Evolutionary conservation across 2,797 vertebrate genomes (phyloP).

Genomic region (Karalla daura): DNA sequence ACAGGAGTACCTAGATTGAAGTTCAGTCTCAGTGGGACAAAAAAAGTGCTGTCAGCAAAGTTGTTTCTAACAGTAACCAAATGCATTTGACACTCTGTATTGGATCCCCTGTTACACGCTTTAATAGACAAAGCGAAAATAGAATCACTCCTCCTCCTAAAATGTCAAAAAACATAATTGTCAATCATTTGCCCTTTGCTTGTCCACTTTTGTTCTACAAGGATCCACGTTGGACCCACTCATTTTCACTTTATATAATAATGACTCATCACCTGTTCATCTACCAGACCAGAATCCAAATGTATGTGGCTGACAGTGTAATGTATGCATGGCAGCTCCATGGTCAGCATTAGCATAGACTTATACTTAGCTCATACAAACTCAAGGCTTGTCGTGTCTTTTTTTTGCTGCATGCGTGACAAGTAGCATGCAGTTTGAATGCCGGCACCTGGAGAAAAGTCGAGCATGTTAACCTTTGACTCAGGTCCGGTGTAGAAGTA

Average conservation of each 20-base stretch:
- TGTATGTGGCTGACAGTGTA: constrained; percentile 25
- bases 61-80: background rate
- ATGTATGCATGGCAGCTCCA: constrained; percentile 5
- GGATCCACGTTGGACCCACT: constrained; percentile 63
- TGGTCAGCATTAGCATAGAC: too few relatives aligned
- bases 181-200: constrained; percentile 59
- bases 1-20: background rate
- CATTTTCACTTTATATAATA: constrained; percentile 69
- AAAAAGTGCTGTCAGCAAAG: background rate
- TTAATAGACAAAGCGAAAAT: background rate
- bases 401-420: too few relatives aligned
- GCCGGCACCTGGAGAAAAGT: too few relatives aligned
- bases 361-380: too few relatives aligned
- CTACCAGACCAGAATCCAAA: constrained; percentile 49
- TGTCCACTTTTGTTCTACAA: constrained; percentile 51
- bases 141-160: constrained; percentile 22
- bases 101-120: constrained; percentile 10
- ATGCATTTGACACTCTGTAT: background rate
- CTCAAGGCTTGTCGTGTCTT: too few relatives aligned
- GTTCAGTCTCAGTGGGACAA: background rate
- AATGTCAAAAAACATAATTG: constrained; percentile 44
- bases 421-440: too few relatives aligned
- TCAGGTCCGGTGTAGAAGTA: too few relatives aligned
- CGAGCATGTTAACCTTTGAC: too few relatives aligned
- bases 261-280: constrained; percentile 67